Evolutionary conservation across 2,888 invertebrate species (phyloP), one percentile per base, ranked within the genome.

Genomic region (Leistus spinibarbis): DNA sequence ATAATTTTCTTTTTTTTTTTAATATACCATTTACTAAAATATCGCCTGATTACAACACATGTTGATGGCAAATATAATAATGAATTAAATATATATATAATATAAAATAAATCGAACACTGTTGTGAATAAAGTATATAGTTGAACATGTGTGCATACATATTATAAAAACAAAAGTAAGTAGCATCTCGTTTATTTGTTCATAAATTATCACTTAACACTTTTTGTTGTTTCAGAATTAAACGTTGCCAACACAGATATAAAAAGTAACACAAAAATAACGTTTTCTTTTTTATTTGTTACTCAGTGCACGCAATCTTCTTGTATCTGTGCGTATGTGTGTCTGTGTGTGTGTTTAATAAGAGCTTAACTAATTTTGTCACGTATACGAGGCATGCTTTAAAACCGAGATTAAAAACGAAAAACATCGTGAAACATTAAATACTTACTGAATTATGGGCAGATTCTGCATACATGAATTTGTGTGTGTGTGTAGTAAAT

Each of bases 391-490:
- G 56, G 20, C 54, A 17, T 23, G 13, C 68, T 13, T 67, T 57
- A 27, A 68, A 56, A 68, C 68, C 27, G 60, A 40, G 24, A 69
- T 69, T 69, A 69, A 69, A 57, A 69, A 69, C 57, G 40, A 69
- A 69, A 69, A 69, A 69, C 69, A 69, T 20, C 40, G 7, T 13
- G 13, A 2, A 40, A 40, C 40, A 5, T 40, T 40, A 40, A 56
- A 69, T 27, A 60, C 24, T 56, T 17, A 16, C 68, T 68, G 54
- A 68, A 68, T 68, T 68, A 68, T 69, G 69, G 16, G 13, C 24
- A n/a, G 57, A 27, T 69, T 69, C 27, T 40, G 40, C 40, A 40
- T 7, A 40, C 40, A 40, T 40, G 40, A n/a, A n/a, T n/a, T n/a
- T 40, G 7, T 40, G 40, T 40, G 40, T 40, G 40, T 40, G 40